Evolutionary conservation across 2,113 vertebrate genomes (phyloP).

Genomic region (Malurus alboscapulatus): DNA sequence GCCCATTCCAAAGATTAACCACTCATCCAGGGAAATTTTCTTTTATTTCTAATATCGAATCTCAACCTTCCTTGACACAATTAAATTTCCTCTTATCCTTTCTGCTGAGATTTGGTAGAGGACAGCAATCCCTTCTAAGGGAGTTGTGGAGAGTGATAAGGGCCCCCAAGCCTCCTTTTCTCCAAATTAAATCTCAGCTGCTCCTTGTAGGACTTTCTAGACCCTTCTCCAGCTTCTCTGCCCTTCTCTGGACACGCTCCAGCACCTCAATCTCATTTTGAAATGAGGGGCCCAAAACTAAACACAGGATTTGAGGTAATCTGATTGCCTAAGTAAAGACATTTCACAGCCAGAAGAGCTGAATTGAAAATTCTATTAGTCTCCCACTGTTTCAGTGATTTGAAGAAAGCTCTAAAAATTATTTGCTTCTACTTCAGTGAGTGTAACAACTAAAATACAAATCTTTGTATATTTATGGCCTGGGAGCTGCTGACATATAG

Average conservation of each 20-base stretch:
- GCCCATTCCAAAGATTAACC: background rate
- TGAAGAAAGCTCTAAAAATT: background rate
- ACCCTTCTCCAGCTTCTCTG: background rate
- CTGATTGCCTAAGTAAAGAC: background rate
- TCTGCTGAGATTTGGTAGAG: background rate
- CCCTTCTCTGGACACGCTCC: background rate
- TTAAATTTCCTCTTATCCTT: background rate
- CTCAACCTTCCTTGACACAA: background rate
- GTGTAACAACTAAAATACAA: background rate
- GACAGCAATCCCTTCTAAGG: background rate
- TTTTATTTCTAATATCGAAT: background rate
- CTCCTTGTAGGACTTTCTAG: background rate
- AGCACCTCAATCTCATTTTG: background rate
- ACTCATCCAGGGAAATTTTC: background rate
- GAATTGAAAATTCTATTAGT: background rate
- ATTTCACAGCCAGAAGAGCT: background rate
- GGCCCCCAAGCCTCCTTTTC: background rate
- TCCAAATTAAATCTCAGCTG: background rate
- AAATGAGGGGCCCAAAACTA: background rate
- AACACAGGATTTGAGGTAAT: background rate
- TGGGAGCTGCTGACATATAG: background rate
- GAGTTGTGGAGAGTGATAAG: too few relatives aligned
- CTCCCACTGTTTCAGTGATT: background rate
- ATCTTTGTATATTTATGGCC: background rate
- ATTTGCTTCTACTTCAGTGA: background rate